Conservation (phyloP, 2,113 vertebrate genomes). For the Pseudolaguvia tuberculata region DNA sequence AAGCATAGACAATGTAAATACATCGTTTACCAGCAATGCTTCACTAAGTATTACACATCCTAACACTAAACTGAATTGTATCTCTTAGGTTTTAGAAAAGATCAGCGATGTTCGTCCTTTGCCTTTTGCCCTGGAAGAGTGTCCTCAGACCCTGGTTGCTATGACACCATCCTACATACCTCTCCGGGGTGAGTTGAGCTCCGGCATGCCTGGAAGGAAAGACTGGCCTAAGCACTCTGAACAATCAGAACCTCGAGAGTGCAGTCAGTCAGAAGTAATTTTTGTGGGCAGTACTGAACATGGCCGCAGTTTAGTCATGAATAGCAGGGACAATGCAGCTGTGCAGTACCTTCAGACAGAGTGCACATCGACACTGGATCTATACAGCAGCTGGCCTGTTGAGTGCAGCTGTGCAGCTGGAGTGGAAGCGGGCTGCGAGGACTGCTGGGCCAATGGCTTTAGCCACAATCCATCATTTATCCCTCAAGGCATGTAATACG, state of each 20-base stretch:
- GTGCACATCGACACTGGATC: constrained; percentile 13
- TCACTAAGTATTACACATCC: neutral
- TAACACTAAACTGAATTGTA: neutral
- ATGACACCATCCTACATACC: constrained; percentile 22
- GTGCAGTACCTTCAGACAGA: neutral
- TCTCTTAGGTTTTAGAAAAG: constrained; percentile 53
- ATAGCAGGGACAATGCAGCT: neutral
- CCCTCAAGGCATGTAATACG: constrained; percentile 40
- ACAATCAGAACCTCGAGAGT: constrained; percentile 53
- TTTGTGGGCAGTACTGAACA: constrained; percentile 44
- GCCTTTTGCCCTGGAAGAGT: constrained; percentile 54
- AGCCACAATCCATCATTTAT: constrained; percentile 4
- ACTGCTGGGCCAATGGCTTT: constrained; percentile 53
- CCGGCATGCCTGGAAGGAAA: constrained; percentile 62
- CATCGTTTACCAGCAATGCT: neutral
- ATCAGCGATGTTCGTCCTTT: constrained; percentile 55
- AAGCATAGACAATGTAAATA: constrained; percentile 51
- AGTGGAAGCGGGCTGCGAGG: constrained; percentile 49
- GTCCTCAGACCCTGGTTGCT: constrained; percentile 60
- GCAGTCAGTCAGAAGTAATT: constrained; percentile 66
- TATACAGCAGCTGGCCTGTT: constrained; percentile 53
- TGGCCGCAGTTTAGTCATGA: neutral
- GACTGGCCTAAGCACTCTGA: constrained; percentile 37
- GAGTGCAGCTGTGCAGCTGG: constrained; percentile 54
- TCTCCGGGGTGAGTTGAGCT: constrained; percentile 10